Conservation (phyloP, 2,113 vertebrate genomes). For the Cichladusa arquata region DNA sequence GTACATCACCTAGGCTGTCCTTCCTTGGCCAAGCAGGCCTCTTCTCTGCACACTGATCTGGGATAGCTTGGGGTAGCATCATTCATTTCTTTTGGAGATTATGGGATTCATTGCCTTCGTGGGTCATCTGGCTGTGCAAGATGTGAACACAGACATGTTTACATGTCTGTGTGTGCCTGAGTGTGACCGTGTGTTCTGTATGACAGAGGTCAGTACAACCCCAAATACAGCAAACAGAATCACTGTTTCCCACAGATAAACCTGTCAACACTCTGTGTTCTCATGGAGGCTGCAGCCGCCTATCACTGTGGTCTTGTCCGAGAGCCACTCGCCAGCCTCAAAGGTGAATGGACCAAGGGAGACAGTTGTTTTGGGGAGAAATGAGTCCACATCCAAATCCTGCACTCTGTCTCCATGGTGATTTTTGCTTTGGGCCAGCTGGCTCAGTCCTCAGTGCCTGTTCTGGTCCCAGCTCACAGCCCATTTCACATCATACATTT, state of each 20-base stretch:
- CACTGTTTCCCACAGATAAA: not conserved
- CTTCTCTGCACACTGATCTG: not conserved
- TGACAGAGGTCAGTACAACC: not conserved
- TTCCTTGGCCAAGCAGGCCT: not conserved
- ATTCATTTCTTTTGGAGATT: not conserved
- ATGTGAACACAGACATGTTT: not conserved
- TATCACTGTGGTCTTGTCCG: rapidly evolving
- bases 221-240: not conserved
- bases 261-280: not conserved
- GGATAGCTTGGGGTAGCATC: not conserved
- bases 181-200: rapidly evolving
- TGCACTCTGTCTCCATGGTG: not conserved
- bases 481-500: not conserved
- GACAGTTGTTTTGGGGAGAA: not conserved
- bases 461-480: not conserved
- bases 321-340: rapidly evolving
- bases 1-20: not conserved
- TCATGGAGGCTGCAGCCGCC: not conserved
- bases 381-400: not conserved
- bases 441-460: not conserved
- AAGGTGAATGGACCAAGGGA: not conserved
- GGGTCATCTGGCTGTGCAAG: not conserved
- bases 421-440: not conserved
- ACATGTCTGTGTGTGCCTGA: not conserved
- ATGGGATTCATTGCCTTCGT: rapidly evolving